Conservation (phyloP, 2,888 invertebrate species). For the Endotricha flammealis region DNA sequence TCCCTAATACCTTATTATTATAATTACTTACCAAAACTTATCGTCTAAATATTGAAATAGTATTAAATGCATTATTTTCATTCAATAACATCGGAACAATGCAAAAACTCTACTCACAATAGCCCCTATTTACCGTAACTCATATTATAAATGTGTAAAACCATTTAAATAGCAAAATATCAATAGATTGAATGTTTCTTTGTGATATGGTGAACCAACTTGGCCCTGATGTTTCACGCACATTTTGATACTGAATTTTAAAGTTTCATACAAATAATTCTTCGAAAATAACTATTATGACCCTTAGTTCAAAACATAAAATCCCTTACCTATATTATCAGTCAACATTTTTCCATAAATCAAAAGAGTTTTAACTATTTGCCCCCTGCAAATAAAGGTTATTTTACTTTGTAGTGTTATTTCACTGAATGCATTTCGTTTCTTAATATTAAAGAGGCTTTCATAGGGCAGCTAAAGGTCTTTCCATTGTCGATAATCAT, state of each 20-base stretch:
- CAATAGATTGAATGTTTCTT: slow-evolving; percentile 71
- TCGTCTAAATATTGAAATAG: slow-evolving; percentile 67
- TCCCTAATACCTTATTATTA: slow-evolving; percentile 26
- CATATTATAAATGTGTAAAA: slow-evolving; percentile 77
- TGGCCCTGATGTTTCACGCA: slow-evolving; percentile 75
- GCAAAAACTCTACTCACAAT: slow-evolving; percentile 58
- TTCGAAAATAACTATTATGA: slow-evolving; percentile 23
- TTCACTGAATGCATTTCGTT: slow-evolving; percentile 27
- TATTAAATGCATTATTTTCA: slow-evolving; percentile 72
- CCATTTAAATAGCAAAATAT: slow-evolving; percentile 74
- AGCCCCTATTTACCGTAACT: slow-evolving; percentile 70
- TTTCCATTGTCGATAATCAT: slow-evolving; percentile 75
- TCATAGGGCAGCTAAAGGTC: slow-evolving; percentile 74
- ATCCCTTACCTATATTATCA: slow-evolving; percentile 8
- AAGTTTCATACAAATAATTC: slow-evolving; percentile 20
- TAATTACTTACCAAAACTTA: slow-evolving; percentile 29
- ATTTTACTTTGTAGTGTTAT: slow-evolving; percentile 8
- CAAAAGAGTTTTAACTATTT: slow-evolving; percentile 19
- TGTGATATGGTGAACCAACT: slow-evolving; percentile 73
- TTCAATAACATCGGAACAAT: slow-evolving; percentile 67
- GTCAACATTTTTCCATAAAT: not conserved
- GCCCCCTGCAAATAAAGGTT: not conserved
- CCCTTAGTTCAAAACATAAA: slow-evolving; percentile 11
- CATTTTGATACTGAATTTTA: slow-evolving; percentile 55
- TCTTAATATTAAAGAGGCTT: slow-evolving; percentile 49